Conservation (phyloP, 2,113 vertebrate genomes). For the Irena cyanogastra region DNA sequence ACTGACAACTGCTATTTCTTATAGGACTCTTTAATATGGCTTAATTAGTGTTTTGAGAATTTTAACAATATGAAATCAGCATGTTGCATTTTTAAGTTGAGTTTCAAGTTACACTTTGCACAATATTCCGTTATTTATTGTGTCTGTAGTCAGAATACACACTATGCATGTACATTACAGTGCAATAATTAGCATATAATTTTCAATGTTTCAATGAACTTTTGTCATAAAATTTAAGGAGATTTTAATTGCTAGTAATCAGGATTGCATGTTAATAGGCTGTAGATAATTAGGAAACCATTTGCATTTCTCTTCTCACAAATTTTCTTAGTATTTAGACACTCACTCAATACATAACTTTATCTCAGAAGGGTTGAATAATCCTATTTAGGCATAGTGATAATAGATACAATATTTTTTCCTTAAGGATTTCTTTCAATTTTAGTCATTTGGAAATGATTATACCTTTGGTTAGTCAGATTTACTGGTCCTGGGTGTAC, state of each 20-base stretch:
- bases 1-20: constrained; percentile 15
- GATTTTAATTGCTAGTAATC: constrained; percentile 94
- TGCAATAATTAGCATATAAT: constrained; percentile 83
- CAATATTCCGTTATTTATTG: constrained; percentile 69
- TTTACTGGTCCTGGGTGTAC: constrained; percentile 34
- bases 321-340: constrained; percentile 76
- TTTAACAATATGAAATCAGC: constrained; percentile 47
- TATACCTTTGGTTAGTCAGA: constrained; percentile 66
- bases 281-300: constrained; percentile 85
- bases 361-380: constrained; percentile 77
- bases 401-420: constrained; percentile 58
- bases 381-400: constrained; percentile 72
- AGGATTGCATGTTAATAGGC: constrained; percentile 83
- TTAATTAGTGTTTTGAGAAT: constrained; percentile 4
- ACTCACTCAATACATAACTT: constrained; percentile 74
- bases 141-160: constrained; percentile 59
- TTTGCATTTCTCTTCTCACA: constrained; percentile 86
- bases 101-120: constrained; percentile 20
- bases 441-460: constrained; percentile 64
- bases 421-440: constrained; percentile 25
- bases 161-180: constrained; percentile 66
- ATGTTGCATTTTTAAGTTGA: constrained; percentile 53
- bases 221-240: constrained; percentile 86
- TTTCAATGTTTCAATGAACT: constrained; percentile 78
- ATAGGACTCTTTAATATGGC: constrained; percentile 11